Base-by-base conservation (phyloP, 2,797 vertebrate species). In the Hipposideros larvatus region DNA sequence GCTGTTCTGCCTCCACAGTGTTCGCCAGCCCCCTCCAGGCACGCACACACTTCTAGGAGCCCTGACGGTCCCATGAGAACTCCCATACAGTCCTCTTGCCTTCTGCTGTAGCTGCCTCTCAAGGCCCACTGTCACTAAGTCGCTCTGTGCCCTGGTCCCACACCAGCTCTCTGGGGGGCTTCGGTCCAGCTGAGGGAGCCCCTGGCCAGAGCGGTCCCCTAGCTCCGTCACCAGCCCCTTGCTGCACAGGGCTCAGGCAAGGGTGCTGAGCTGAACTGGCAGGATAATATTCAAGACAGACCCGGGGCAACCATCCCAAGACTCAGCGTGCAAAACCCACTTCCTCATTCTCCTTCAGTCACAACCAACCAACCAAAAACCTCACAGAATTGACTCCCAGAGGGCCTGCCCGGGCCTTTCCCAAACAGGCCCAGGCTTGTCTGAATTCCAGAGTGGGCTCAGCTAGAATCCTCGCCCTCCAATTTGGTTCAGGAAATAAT, bases 361-460 rank as follows among this genome's bases (percentile, higher is more conserved):
- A 34, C 84, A 80, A 78, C 10, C 55, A 65, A 71, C 5, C 7
- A 37, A 48, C 57, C 48, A 10, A 26, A 91, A 75, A 11, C 22
- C 37, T 86, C 74, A 55, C n/a, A 26, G 26, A 59, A 43, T 7
- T 1, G 37, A 77, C 28, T 22, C 65, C 63, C 21, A 6, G 6
- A 10, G 19, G 43, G 24, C 68, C 43, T 68, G 78, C 41, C 80
- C n/a, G 2, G 51, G 28, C 68, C 8, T 34, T 75, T 78, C 31
- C 59, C n/a, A n/a, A 22, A 93, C 91, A 84, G 63, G 95, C 51
- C 79, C 74, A n/a, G 55, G 75, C 87, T 59, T 91, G 96, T 75
- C 70, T 11, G 9, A 31, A 93, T 96, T 87, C 94, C 79, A 31
- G 24, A 70, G 26, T 19, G 31, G 57, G 16, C 46, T 57, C 57